Evolutionary conservation across 2,113 vertebrate genomes (phyloP).

Genomic region (Strix aluco): DNA sequence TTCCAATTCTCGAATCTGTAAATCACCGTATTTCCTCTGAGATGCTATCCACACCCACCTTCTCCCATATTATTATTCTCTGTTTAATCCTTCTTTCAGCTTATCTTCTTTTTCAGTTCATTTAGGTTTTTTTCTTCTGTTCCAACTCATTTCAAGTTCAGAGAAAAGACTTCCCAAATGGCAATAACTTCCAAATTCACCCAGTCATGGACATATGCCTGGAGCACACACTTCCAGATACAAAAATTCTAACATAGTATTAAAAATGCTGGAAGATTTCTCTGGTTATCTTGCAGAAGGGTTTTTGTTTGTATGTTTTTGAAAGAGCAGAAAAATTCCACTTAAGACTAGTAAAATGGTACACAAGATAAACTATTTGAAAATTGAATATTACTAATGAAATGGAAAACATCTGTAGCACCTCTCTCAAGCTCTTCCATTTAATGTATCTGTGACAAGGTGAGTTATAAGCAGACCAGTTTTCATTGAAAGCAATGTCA

Average conservation of each 20-base stretch:
- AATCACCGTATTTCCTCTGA: background rate
- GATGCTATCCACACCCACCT: background rate
- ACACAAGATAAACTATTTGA: background rate
- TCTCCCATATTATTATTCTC: background rate
- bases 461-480: background rate
- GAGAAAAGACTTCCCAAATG: background rate
- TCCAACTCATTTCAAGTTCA: background rate
- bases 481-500: background rate
- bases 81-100: background rate
- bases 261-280: background rate
- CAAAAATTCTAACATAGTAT: background rate
- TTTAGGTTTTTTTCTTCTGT: background rate
- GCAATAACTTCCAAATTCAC: background rate
- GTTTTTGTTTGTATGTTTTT: background rate
- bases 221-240: background rate
- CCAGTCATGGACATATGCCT: background rate
- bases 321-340: background rate
- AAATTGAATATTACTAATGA: background rate
- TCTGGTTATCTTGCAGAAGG: background rate
- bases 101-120: background rate
- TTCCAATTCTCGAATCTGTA: background rate
- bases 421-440: background rate
- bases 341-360: background rate
- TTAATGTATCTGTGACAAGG: background rate
- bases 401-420: background rate